These are phyloP conservation scores for Rhabdornis inornatus DNA, from an alignment of 2,113 vertebrate species.

Conservation along the genomic window DNA sequence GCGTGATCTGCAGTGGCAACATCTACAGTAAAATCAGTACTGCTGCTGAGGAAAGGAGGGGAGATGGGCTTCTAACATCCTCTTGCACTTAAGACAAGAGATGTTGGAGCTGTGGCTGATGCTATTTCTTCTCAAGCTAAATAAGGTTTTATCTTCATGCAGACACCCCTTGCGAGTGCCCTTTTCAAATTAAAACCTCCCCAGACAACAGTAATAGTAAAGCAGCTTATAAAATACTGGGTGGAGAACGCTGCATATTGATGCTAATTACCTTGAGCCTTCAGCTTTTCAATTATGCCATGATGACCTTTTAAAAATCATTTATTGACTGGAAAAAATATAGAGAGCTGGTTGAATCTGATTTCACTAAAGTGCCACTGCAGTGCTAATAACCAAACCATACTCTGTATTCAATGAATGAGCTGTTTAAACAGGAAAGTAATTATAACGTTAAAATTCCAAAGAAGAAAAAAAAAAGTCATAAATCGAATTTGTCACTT, in stretches of 20 bases:
- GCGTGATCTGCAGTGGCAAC: not conserved
- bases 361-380: not conserved
- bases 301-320: constrained; percentile 15
- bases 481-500: not conserved
- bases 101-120: not conserved
- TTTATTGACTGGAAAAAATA: constrained; percentile 6
- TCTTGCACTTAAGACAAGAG: not conserved
- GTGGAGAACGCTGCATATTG: not conserved
- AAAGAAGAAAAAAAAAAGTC: not conserved
- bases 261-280: not conserved
- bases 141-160: not conserved
- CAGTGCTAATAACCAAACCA: not conserved
- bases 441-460: constrained; percentile 20
- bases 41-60: not conserved
- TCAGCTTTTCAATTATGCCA: constrained; percentile 10
- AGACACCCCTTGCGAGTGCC: not conserved
- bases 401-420: not conserved
- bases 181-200: constrained; percentile 9
- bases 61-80: not conserved
- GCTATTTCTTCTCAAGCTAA: not conserved
- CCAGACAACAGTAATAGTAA: not conserved
- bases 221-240: not conserved
- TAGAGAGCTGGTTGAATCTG: not conserved
- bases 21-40: not conserved
- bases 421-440: not conserved